These are phyloP conservation scores for Toxonevra muliebris DNA, from an alignment of 2,888 invertebrate species.

Conservation along the genomic window DNA sequence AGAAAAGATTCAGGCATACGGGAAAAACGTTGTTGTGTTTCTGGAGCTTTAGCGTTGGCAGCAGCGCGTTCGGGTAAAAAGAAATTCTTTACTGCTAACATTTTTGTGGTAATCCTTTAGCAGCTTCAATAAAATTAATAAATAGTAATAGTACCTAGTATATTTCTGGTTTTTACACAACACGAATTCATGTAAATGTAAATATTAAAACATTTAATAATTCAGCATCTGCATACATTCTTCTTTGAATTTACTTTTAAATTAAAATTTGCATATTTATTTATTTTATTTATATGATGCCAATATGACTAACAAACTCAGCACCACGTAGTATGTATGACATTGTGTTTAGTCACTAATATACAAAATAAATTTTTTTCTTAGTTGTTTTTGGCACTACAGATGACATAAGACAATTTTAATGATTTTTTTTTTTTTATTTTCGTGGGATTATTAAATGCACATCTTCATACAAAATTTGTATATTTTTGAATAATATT, in stretches of 20 bases:
- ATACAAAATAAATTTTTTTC: not conserved
- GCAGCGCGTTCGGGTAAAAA: slow-evolving; percentile 71
- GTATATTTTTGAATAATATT: too few species aligned
- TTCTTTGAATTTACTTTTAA: too few species aligned
- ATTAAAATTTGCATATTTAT: too few species aligned
- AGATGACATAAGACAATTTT: not conserved
- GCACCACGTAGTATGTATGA: too few species aligned
- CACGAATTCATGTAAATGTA: slow-evolving; percentile 25
- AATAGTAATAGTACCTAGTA: not conserved
- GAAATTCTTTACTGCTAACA: slow-evolving; percentile 80
- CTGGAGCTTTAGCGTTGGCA: slow-evolving; percentile 62
- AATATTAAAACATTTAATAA: slow-evolving; percentile 3
- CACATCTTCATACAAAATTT: too few species aligned
- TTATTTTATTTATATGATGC: too few species aligned
- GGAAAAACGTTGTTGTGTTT: slow-evolving; percentile 69
- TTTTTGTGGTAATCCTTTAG: slow-evolving; percentile 46
- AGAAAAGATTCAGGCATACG: slow-evolving; percentile 79
- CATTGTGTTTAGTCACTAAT: too few species aligned
- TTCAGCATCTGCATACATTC: too few species aligned
- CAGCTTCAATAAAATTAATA: slow-evolving; percentile 12
- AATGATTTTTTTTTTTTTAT: not conserved
- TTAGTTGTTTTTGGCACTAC: not conserved
- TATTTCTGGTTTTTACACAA: slow-evolving; percentile 11
- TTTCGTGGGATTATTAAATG: not conserved
- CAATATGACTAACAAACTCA: too few species aligned